Percentiles rank a stretch among this genome's conserved stretches.
Conservation (phyloP, 2,888 invertebrate genomes). For the Apodemia duryi region DNA sequence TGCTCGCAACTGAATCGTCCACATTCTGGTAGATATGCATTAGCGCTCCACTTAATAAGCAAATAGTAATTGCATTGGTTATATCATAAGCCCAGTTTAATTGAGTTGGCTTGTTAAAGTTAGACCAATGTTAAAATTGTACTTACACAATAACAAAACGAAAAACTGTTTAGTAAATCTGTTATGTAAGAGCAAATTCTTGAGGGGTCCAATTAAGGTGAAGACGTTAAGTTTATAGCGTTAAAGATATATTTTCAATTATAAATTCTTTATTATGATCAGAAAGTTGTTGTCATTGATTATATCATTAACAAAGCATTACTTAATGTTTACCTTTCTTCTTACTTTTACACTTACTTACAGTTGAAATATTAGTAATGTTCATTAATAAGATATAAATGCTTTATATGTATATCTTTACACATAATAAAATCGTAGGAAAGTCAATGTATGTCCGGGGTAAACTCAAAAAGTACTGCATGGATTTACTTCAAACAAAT, state of each 20-base stretch:
- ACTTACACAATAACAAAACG: constrained; percentile 15
- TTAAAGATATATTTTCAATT: background rate
- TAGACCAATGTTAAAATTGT: constrained; percentile 13
- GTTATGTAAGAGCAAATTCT: constrained; percentile 14
- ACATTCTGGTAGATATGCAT: constrained; percentile 50
- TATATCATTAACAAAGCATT: background rate
- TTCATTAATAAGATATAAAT: too few relatives aligned
- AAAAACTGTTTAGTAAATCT: constrained; percentile 12
- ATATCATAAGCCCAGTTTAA: constrained; percentile 10
- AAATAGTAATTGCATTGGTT: constrained; percentile 8
- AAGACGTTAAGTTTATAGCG: constrained; percentile 10
- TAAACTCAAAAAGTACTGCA: too few relatives aligned
- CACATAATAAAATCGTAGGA: too few relatives aligned
- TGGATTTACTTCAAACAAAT: too few relatives aligned
- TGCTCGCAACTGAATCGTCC: constrained; percentile 33
- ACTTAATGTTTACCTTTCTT: background rate
- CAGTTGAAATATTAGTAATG: too few relatives aligned
- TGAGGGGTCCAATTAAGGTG: constrained; percentile 13
- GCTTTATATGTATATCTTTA: too few relatives aligned
- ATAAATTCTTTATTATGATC: background rate
- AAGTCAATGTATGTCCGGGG: too few relatives aligned
- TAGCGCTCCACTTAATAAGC: constrained; percentile 27
- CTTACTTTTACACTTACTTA: too few relatives aligned
- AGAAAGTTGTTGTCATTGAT: background rate
- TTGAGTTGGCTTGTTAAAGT: constrained; percentile 13